Percentiles rank a stretch among this genome's conserved stretches.
These are phyloP conservation scores for Castor canadensis DNA, from an alignment of 2,113 vertebrate species.

Conservation along the genomic window DNA sequence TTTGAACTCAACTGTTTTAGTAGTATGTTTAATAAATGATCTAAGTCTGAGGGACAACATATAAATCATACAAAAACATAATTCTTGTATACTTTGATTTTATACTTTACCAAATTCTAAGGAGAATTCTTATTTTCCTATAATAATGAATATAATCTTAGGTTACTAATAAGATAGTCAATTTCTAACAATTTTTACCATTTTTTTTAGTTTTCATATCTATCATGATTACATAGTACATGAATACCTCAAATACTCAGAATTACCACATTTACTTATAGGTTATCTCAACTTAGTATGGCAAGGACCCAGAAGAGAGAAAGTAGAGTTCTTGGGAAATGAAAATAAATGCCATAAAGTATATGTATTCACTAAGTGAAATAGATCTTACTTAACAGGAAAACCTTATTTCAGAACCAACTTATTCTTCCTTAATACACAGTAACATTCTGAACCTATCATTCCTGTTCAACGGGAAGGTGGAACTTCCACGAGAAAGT, in stretches of 20 bases:
- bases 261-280: neutral
- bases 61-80: slow-evolving; percentile 3
- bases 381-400: neutral
- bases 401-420: neutral
- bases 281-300: neutral
- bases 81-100: neutral
- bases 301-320: neutral
- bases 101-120: neutral
- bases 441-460: neutral
- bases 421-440: slow-evolving; percentile 12
- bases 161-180: neutral
- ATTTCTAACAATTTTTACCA: slow-evolving; percentile 35
- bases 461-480: neutral
- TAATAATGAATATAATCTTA: slow-evolving; percentile 16
- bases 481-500: slow-evolving; percentile 7
- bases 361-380: neutral
- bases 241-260: neutral
- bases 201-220: neutral
- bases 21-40: neutral
- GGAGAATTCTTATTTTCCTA: neutral
- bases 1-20: neutral
- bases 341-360: neutral
- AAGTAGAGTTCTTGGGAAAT: neutral
- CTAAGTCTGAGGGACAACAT: neutral
- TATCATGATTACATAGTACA: neutral